phyloP scores from a whole-genome alignment of 1,140 invertebrate genomes.

The Trichomalopsis sarcophagae region DNA sequence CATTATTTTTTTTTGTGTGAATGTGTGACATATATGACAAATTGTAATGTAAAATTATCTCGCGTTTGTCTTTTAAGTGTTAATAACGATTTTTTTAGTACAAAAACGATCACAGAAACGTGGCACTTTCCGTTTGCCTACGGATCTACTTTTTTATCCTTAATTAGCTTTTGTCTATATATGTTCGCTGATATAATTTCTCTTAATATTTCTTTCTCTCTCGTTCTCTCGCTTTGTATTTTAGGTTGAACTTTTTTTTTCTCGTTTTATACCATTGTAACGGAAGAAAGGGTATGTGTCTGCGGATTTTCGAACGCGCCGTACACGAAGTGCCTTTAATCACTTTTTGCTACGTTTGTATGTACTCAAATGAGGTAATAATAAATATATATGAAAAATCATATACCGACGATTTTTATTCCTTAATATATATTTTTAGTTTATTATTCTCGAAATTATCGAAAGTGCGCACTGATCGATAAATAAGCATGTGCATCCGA shows the following conservation, averaged over 20 bases:
- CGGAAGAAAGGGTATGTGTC: neutral
- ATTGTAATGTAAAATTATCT: conserved; percentile 48
- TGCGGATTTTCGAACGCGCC: neutral
- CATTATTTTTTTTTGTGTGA: conserved; percentile 21
- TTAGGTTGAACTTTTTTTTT: neutral
- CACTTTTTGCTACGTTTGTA: neutral
- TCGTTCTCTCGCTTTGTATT: conserved; percentile 52
- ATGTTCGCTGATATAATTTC: conserved; percentile 45
- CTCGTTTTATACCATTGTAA: neutral
- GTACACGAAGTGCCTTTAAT: neutral
- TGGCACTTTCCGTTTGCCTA: conserved; percentile 49
- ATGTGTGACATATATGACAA: conserved; percentile 25
- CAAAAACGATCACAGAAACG: conserved; percentile 52
- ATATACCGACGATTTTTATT: conserved; percentile 6
- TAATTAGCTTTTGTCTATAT: conserved; percentile 55
- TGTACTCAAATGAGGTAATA: neutral
- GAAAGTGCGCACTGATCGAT: neutral
- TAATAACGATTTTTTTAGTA: conserved; percentile 45
- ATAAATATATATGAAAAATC: neutral
- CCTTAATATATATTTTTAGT: neutral
- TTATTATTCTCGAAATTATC: neutral
- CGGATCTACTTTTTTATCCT: conserved; percentile 46
- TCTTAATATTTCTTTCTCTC: conserved; percentile 39
- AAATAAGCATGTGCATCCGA: neutral
- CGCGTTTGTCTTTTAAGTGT: conserved; percentile 40